Evolutionary conservation across 1,140 invertebrate species (phyloP).

Genomic region (Cydia pomonella): DNA sequence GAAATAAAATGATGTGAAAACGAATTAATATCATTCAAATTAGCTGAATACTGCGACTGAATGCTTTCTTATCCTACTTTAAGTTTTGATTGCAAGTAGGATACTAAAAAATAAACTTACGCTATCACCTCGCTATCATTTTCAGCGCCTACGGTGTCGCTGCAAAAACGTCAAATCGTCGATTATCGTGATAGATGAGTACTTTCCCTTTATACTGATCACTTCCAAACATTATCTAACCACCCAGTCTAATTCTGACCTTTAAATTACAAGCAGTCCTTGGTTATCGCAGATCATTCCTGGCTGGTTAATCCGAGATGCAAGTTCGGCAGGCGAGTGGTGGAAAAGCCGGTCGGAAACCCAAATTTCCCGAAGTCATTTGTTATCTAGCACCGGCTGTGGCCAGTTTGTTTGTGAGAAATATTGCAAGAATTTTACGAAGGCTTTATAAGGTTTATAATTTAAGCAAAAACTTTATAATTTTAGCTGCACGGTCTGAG

Average conservation of each 20-base stretch:
- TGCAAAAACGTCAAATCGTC: conserved; percentile 17
- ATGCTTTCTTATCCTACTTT: too few relatives aligned
- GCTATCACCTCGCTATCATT: neutral
- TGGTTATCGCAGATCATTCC: neutral
- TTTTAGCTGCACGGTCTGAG: neutral
- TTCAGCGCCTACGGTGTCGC: conserved; percentile 11
- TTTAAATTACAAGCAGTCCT: neutral
- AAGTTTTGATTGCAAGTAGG: too few relatives aligned
- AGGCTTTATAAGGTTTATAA: neutral
- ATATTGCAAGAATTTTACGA: conserved; percentile 19
- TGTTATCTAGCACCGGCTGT: conserved; percentile 15
- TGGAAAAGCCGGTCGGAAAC: conserved; percentile 5
- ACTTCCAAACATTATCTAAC: neutral
- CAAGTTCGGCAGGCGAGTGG: neutral
- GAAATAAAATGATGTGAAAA: too few relatives aligned
- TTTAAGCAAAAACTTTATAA: neutral
- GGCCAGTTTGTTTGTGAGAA: conserved; percentile 14
- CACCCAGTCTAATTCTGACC: neutral
- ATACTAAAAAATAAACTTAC: neutral
- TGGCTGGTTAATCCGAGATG: neutral
- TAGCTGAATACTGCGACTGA: too few relatives aligned
- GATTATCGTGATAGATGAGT: conserved; percentile 18
- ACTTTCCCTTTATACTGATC: neutral
- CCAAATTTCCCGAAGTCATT: conserved; percentile 30
- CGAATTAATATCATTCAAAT: too few relatives aligned